A percentile compares a stretch with the other conserved stretches of the same genome.
Conservation (phyloP, 2,888 invertebrate species). For the Stenurella melanura region DNA sequence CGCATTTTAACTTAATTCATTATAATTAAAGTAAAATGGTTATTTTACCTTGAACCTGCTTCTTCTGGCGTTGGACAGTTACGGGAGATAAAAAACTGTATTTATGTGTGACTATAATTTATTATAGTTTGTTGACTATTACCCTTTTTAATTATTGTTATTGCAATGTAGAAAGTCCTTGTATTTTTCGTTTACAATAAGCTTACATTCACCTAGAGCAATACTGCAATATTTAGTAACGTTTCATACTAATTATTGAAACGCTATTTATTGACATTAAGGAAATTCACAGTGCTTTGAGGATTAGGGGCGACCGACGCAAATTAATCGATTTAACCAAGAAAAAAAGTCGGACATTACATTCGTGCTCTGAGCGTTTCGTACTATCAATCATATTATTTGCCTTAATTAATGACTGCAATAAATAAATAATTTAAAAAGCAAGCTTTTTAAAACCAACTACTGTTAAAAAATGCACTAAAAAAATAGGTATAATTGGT, state of each 20-base stretch:
- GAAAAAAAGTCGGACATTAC: too few species aligned
- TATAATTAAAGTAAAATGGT: constrained; percentile 54
- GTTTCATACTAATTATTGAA: constrained; percentile 50
- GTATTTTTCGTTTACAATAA: constrained; percentile 52
- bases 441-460: too few species aligned
- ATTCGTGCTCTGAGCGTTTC: too few species aligned
- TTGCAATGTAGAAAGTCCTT: constrained; percentile 56
- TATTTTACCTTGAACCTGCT: constrained; percentile 61
- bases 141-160: constrained; percentile 48
- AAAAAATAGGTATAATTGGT: too few species aligned
- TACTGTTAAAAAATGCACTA: too few species aligned
- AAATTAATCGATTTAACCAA: neutral
- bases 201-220: constrained; percentile 51
- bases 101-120: constrained; percentile 47
- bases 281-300: constrained; percentile 11
- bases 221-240: constrained; percentile 49
- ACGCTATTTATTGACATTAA: constrained; percentile 39
- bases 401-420: too few species aligned
- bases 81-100: constrained; percentile 48
- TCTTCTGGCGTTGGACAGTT: constrained; percentile 50
- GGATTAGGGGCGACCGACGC: neutral
- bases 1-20: constrained; percentile 54
- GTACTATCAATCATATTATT: too few species aligned
- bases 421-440: too few species aligned
- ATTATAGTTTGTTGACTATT: constrained; percentile 44